A percentile compares a stretch with the other conserved stretches of the same genome.
Conservation (phyloP, 2,888 invertebrate genomes). For the Yponomeuta plumbellus region DNA sequence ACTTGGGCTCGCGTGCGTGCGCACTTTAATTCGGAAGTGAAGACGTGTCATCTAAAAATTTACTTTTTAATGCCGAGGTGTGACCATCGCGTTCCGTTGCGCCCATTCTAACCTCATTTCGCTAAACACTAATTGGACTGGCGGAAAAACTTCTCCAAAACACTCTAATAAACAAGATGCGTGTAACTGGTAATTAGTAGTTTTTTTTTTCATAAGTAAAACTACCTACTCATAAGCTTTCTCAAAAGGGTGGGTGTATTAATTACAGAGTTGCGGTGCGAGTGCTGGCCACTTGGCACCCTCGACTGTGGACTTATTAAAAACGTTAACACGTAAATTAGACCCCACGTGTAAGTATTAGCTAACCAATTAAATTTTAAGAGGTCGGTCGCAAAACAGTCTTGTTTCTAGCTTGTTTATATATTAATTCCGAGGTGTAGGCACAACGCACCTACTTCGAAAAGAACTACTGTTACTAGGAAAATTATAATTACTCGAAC, state of each 20-base stretch:
- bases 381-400: slow-evolving; percentile 35
- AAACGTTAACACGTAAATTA: slow-evolving; percentile 76
- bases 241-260: slow-evolving; percentile 63
- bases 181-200: slow-evolving; percentile 67
- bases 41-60: slow-evolving; percentile 63
- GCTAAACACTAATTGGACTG: slow-evolving; percentile 38
- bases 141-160: slow-evolving; percentile 22
- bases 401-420: not conserved
- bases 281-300: slow-evolving; percentile 72
- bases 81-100: slow-evolving; percentile 45
- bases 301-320: slow-evolving; percentile 68
- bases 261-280: slow-evolving; percentile 70
- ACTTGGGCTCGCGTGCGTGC: slow-evolving; percentile 59
- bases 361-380: slow-evolving; percentile 71
- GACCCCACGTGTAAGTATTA: slow-evolving; percentile 65
- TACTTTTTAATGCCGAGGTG: slow-evolving; percentile 43
- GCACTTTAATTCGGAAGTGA: slow-evolving; percentile 67
- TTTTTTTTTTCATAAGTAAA: slow-evolving; percentile 64
- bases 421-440: not conserved
- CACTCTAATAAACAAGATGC: slow-evolving; percentile 19
- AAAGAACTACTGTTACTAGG: too few species aligned
- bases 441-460: too few species aligned
- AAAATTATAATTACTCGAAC: too few species aligned
- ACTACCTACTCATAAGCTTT: slow-evolving; percentile 76
- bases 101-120: slow-evolving; percentile 23